Evolutionary conservation across 1,140 invertebrate species (phyloP).

Genomic region (Drosophila takahashii): DNA sequence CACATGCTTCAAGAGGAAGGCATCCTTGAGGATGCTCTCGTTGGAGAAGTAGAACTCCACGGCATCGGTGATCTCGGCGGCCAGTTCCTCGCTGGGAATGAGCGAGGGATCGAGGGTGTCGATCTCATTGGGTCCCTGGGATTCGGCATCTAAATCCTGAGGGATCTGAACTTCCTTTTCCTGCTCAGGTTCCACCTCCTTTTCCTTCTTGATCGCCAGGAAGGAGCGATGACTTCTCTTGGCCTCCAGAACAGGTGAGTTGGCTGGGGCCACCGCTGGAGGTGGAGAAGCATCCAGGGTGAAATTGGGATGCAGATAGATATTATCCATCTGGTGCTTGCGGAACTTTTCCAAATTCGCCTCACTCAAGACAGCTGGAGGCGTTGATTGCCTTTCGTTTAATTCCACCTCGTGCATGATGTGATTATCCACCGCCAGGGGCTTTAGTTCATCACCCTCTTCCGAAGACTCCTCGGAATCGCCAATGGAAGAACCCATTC

Average conservation of each 20-base stretch:
- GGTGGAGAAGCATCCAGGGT: slow-evolving; percentile 66
- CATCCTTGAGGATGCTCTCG: slow-evolving; percentile 96
- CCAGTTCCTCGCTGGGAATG: slow-evolving; percentile 89
- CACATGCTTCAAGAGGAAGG: slow-evolving; percentile 97
- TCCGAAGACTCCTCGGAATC: slow-evolving; percentile 78
- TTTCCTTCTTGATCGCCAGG: slow-evolving; percentile 65
- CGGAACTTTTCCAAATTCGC: slow-evolving; percentile 77
- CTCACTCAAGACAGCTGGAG: slow-evolving; percentile 67
- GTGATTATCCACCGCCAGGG: slow-evolving; percentile 81
- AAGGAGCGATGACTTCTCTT: slow-evolving; percentile 74
- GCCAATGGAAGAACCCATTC: slow-evolving; percentile 80
- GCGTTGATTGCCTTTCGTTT: slow-evolving; percentile 29
- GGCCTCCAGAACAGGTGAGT: slow-evolving; percentile 63
- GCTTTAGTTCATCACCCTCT: slow-evolving; percentile 81
- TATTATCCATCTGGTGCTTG: slow-evolving; percentile 80
- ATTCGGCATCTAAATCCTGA: background rate
- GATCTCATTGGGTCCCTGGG: slow-evolving; percentile 62
- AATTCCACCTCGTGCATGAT: slow-evolving; percentile 63
- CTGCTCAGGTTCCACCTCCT: slow-evolving; percentile 29
- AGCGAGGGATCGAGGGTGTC: slow-evolving; percentile 66
- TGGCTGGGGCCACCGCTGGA: slow-evolving; percentile 64
- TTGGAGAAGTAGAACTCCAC: slow-evolving; percentile 98
- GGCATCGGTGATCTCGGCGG: slow-evolving; percentile 91
- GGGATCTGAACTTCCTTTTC: background rate
- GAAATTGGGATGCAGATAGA: slow-evolving; percentile 80